Conservation (phyloP, 2,113 vertebrate species). For the Pluvialis apricaria region DNA sequence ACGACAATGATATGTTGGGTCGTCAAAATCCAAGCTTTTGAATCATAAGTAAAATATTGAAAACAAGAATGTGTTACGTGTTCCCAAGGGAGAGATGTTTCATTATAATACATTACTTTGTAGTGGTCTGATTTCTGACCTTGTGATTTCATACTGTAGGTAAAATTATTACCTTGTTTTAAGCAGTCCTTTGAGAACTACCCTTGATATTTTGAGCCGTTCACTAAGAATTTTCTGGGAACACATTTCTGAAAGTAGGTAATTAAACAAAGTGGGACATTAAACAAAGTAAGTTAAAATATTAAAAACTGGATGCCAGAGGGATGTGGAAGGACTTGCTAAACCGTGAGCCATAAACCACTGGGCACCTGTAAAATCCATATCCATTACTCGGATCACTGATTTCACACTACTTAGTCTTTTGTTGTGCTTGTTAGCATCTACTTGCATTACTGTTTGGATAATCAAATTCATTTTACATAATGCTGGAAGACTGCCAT, state of each 20-base stretch:
- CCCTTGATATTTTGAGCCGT: not conserved
- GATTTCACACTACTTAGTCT: not conserved
- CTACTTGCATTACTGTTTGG: not conserved
- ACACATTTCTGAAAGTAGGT: not conserved
- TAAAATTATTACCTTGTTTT: not conserved
- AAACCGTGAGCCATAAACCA: not conserved
- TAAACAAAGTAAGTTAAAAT: not conserved
- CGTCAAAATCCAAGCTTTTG: not conserved
- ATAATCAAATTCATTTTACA: not conserved
- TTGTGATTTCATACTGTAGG: not conserved
- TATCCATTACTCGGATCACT: not conserved
- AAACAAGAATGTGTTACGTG: not conserved
- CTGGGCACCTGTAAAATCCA: not conserved
- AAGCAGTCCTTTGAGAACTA: not conserved
- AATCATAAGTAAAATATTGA: not conserved
- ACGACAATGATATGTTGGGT: not conserved
- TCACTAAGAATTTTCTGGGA: not conserved
- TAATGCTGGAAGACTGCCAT: not conserved
- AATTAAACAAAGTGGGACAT: not conserved
- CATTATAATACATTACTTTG: not conserved
- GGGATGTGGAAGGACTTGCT: not conserved
- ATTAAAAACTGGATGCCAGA: not conserved
- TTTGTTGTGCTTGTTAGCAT: not conserved
- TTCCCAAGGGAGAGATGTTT: not conserved
- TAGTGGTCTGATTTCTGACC: not conserved